A percentile compares a stretch with the other conserved stretches of the same genome.
These are phyloP conservation scores for Notechis scutatus DNA, from an alignment of 2,113 vertebrate species.

Conservation along the genomic window DNA sequence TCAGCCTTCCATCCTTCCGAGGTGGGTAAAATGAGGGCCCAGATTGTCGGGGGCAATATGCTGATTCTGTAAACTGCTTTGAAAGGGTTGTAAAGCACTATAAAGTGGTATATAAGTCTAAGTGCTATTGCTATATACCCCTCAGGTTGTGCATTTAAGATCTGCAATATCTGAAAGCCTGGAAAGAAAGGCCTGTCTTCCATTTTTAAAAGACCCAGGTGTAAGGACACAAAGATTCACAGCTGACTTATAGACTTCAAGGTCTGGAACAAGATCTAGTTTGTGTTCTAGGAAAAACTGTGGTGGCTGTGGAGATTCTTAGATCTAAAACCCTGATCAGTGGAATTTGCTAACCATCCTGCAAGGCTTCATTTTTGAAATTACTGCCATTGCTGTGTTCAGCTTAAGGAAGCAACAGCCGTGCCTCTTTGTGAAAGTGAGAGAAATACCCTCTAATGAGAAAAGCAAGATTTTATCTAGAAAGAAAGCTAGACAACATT, in stretches of 20 bases:
- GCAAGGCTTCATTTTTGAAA: neutral
- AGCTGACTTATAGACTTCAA: neutral
- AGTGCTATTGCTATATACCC: neutral
- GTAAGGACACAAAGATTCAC: neutral
- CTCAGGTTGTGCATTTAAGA: neutral
- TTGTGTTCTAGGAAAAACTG: conserved; percentile 9
- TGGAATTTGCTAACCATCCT: neutral
- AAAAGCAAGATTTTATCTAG: neutral
- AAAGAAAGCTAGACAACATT: neutral
- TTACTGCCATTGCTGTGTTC: neutral
- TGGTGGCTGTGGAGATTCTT: conserved; percentile 30
- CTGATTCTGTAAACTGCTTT: no score
- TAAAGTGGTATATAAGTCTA: no score
- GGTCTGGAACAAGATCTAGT: conserved; percentile 5
- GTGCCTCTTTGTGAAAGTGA: neutral
- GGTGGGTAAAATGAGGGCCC: no score
- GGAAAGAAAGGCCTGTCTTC: neutral
- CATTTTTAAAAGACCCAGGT: neutral
- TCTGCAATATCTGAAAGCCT: neutral
- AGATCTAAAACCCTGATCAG: neutral
- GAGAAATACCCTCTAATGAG: neutral
- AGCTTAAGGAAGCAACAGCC: neutral
- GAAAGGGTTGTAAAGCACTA: no score
- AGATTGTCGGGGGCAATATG: no score
- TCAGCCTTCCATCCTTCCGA: no score